Percentiles rank a stretch among this genome's conserved stretches.
Conservation (phyloP, 2,113 vertebrate species). For the Smithornis capensis region DNA sequence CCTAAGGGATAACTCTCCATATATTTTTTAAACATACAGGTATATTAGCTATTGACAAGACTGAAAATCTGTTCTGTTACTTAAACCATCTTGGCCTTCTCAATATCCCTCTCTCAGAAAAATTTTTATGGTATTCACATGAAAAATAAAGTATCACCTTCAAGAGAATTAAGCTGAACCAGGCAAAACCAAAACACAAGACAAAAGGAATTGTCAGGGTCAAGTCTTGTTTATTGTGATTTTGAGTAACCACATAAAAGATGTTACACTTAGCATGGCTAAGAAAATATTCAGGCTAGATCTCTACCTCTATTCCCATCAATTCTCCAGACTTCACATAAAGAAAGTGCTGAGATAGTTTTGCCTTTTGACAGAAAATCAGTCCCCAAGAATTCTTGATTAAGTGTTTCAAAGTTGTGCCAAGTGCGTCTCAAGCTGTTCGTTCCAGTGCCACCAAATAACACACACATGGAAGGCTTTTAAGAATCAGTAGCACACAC, state of each 20-base stretch:
- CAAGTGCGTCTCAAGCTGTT: neutral
- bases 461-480: neutral
- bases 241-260: neutral
- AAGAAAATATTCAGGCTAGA: neutral
- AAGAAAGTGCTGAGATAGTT: neutral
- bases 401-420: neutral
- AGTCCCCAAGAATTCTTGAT: neutral
- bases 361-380: neutral
- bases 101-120: neutral
- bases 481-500: neutral
- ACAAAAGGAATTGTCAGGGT: neutral
- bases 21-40: neutral
- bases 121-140: neutral
- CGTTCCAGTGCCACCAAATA: neutral
- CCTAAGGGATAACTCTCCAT: neutral
- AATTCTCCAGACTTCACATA: neutral
- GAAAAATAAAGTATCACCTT: neutral
- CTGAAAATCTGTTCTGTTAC: neutral
- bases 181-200: neutral
- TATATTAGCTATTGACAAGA: neutral
- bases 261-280: neutral
- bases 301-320: neutral
- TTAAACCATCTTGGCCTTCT: neutral
- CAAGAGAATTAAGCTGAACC: neutral
- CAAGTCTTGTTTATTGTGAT: neutral